Evolutionary conservation across 2,888 invertebrate genomes (phyloP), one percentile per base, ranked within the genome.

Genomic region (Nymphalis polychloros): DNA sequence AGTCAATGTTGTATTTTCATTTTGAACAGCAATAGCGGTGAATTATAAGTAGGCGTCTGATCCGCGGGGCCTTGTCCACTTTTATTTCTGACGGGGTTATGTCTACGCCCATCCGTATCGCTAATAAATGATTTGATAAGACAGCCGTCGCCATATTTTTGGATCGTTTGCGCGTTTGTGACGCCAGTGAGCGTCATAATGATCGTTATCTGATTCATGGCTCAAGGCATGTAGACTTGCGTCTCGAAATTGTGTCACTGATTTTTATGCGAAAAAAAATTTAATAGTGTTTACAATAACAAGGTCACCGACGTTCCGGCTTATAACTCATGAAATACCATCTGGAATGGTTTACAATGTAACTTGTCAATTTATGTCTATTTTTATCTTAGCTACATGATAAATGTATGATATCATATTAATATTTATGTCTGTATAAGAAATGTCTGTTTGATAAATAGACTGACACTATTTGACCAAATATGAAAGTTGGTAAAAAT

Each of bases 91-190:
- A 68, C 63, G 67, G 62, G 67, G 60, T 64, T 69, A 62, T 64
- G 69, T 69, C 60, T 72, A 69, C 63, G 52, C 64, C 61, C 66
- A 53, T 67, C 61, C 71, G 74, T 72, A 75, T 69, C 70, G 74
- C 73, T 80, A 77, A 81, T 79, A 84, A 84, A 83, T 81, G 82
- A 83, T 81, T 79, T 78, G 79, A 82, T 83, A 80, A 78, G 82
- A 83, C 84, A 84, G 82, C 81, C 80, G 84, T 74, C 74, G 72
- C 72, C 78, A 80, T 84, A 87, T 86, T 85, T 87, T 82, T 77
- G 83, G 84, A 80, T 70, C 78, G 75, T 77, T 76, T 81, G 78
- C 83, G 84, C 76, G 75, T 76, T 72, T 70, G 78, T 82, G 83
- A 84, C 84, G 84, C 61, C 67, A 46, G 64, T 62, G 60, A 65